A percentile compares a stretch with the other conserved stretches of the same genome.
Evolutionary conservation across 2,888 invertebrate species (phyloP).

Genomic region (Mechanitis mazaeus): DNA sequence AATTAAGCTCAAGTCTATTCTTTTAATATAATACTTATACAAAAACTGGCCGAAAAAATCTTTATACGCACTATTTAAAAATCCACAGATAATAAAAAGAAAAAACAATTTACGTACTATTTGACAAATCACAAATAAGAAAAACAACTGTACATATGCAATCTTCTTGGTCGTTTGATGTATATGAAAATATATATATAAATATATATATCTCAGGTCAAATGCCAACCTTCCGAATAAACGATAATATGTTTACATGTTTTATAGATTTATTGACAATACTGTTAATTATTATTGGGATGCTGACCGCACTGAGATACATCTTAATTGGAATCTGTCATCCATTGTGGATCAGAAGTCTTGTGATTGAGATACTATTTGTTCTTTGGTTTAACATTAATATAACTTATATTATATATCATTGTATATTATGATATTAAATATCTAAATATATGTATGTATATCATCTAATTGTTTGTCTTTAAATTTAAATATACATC

Average conservation of each 20-base stretch:
- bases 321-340: constrained; percentile 4
- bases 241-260: constrained; percentile 36
- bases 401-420: not conserved
- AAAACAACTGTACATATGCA: not conserved
- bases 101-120: not conserved
- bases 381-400: not conserved
- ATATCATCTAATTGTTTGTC: too few species aligned
- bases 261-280: constrained; percentile 20
- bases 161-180: not conserved
- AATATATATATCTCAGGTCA: constrained; percentile 31
- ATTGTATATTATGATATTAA: too few species aligned
- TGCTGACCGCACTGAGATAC: constrained; percentile 21
- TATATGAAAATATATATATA: not conserved
- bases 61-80: not conserved
- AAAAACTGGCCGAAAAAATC: not conserved
- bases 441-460: too few species aligned
- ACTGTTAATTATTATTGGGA: constrained; percentile 23
- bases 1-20: too few species aligned
- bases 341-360: constrained; percentile 4
- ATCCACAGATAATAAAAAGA: not conserved
- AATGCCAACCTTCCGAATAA: constrained; percentile 43
- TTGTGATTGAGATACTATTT: constrained; percentile 1
- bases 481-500: too few species aligned
- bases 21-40: too few species aligned
- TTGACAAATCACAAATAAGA: not conserved